Conservation (phyloP, 2,113 vertebrate genomes). For the Vombatus ursinus region DNA sequence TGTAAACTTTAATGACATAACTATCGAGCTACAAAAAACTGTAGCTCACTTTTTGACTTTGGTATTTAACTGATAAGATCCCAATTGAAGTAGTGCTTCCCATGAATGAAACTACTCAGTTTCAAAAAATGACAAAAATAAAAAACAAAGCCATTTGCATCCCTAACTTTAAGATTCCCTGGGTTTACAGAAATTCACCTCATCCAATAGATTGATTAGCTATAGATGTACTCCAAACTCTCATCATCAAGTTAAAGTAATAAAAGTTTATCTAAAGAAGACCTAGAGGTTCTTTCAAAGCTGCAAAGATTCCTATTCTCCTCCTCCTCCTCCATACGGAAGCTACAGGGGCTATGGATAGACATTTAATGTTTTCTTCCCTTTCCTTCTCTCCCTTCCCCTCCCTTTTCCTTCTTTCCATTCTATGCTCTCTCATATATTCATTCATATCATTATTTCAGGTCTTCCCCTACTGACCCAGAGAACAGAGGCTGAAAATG, state of each 20-base stretch:
- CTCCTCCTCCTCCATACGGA: neutral
- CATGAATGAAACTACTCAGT: slow-evolving; percentile 62
- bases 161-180: slow-evolving; percentile 58
- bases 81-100: slow-evolving; percentile 64
- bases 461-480: neutral
- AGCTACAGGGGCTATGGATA: neutral
- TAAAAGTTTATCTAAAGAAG: slow-evolving; percentile 84
- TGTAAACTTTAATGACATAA: slow-evolving; percentile 81
- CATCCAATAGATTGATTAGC: slow-evolving; percentile 61
- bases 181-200: slow-evolving; percentile 55
- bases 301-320: neutral
- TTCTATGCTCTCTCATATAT: neutral
- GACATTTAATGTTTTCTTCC: neutral
- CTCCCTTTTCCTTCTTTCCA: neutral
- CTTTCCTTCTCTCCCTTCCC: neutral
- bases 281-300: slow-evolving; percentile 24
- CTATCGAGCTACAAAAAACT: slow-evolving; percentile 82
- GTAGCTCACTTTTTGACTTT: slow-evolving; percentile 77
- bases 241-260: slow-evolving; percentile 81
- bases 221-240: slow-evolving; percentile 77
- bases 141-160: slow-evolving; percentile 51
- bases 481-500: neutral
- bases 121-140: slow-evolving; percentile 7
- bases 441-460: neutral
- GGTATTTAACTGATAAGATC: slow-evolving; percentile 77